These are phyloP conservation scores for Villa cingulata DNA, from an alignment of 2,888 invertebrate species.

Conservation along the genomic window DNA sequence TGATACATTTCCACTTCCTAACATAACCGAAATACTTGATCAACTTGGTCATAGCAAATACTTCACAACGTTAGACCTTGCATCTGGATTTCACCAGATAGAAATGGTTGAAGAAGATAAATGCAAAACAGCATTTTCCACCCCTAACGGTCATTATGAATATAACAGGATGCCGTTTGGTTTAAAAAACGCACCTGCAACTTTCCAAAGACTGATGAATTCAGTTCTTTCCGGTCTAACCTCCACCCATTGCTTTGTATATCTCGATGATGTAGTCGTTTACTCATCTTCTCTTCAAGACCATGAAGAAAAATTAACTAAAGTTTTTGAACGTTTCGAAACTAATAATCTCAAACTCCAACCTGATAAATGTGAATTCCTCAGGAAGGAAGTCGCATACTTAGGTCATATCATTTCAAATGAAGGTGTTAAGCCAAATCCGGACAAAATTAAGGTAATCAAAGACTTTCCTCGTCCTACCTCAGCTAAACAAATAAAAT, in stretches of 20 bases:
- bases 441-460: slow-evolving; percentile 2
- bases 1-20: slow-evolving; percentile 19
- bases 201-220: slow-evolving; percentile 12
- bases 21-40: slow-evolving; percentile 12
- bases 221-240: slow-evolving; percentile 6
- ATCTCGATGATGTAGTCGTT: slow-evolving; percentile 11
- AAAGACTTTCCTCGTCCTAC: slow-evolving; percentile 11
- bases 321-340: slow-evolving; percentile 2
- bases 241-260: slow-evolving; percentile 8
- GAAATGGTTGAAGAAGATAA: slow-evolving; percentile 10
- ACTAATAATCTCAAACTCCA: slow-evolving; percentile 7
- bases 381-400: slow-evolving; percentile 7
- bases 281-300: slow-evolving; percentile 4
- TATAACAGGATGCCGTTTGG: slow-evolving; percentile 10
- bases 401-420: slow-evolving; percentile 8
- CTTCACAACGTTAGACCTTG: slow-evolving; percentile 12
- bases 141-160: slow-evolving; percentile 4
- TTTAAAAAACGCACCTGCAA: slow-evolving; percentile 9
- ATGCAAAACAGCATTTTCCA: slow-evolving; percentile 10
- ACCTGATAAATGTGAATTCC: slow-evolving; percentile 5
- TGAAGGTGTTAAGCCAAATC: slow-evolving; percentile 1
- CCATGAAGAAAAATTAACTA: slow-evolving; percentile 4
- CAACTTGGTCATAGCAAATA: slow-evolving; percentile 11
- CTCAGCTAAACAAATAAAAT: slow-evolving; percentile 16
- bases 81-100: slow-evolving; percentile 14